Evolutionary conservation across 2,888 invertebrate species (phyloP), one percentile per base, ranked within the genome.

Genomic region (Panorpa germanica): DNA sequence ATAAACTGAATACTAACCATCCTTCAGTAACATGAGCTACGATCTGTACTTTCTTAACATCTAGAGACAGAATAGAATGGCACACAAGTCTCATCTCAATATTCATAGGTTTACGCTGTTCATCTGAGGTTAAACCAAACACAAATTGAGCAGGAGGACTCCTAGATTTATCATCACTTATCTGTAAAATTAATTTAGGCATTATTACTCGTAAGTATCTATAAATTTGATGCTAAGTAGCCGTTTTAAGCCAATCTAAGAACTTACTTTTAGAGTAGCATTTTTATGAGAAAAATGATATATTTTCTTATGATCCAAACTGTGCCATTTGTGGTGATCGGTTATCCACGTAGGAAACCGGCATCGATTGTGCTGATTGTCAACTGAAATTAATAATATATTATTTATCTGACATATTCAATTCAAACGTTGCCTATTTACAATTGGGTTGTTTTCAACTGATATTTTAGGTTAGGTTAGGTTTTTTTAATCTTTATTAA

Each of bases 341-440:
- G 74, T 72, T 36, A 81, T 68, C 80, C 81, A 82, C 8, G 59
- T 48, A 1, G 81, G 81, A 52, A 78, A 81, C 45, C 73, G 74
- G 50, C 82, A 82, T 35, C 69, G 63, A 42, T 66, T 69, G 51
- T 74, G 75, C 37, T 73, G 72, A 40, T 72, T 72, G 42, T 76
- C 77, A 33, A 70, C 78, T 75, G 53, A 10, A 49, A 49, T 37
- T 28, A 39, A 29, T 26, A 34, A 19, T n/a, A 33, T 30, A 32
- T 27, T 16, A 13, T 14, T 11, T 7, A 25, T 5, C 10, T 28
- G 14, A 23, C 11, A 33, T 17, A 11, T 10, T 11, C n/a, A 18
- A n/a, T 10, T 25, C 13, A 25, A 22, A 16, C 12, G 13, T 14
- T 18, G 23, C 21, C 9, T 5, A 24, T 21, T 16, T 22, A 11